Evolutionary conservation across 2,888 invertebrate genomes (phyloP).

Genomic region (Sceliomorpha sp.): DNA sequence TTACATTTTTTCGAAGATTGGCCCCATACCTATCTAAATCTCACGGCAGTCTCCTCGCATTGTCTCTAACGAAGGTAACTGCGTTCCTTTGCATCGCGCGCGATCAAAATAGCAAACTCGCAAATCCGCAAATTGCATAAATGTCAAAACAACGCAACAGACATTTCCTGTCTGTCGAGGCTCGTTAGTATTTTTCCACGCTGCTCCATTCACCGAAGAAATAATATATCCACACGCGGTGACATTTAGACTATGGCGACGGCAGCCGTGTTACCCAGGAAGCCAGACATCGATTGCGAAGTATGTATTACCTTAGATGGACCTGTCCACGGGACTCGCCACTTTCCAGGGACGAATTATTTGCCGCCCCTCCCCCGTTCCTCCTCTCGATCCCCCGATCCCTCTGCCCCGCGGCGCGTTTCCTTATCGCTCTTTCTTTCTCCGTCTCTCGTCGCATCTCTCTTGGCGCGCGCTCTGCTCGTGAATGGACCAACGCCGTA

Average conservation of each 20-base stretch:
- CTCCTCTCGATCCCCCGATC: slow-evolving; percentile 14
- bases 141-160: slow-evolving; percentile 12
- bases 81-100: too few species aligned
- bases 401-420: slow-evolving; percentile 16
- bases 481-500: slow-evolving; percentile 73
- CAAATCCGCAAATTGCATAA: slow-evolving; percentile 2
- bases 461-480: slow-evolving; percentile 63
- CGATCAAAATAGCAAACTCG: too few species aligned
- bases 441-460: slow-evolving; percentile 39
- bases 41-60: too few species aligned
- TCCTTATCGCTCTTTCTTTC: slow-evolving; percentile 36
- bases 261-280: slow-evolving; percentile 56
- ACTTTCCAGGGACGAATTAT: slow-evolving; percentile 56
- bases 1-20: too few species aligned
- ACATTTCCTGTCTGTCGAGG: slow-evolving; percentile 31
- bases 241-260: slow-evolving; percentile 43
- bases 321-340: slow-evolving; percentile 50
- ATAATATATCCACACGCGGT: slow-evolving; percentile 46
- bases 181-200: slow-evolving; percentile 35
- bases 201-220: slow-evolving; percentile 33
- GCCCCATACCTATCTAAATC: too few species aligned
- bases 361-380: slow-evolving; percentile 27
- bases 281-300: slow-evolving; percentile 57
- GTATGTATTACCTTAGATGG: slow-evolving; percentile 55
- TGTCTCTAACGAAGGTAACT: too few species aligned